Percentiles rank a stretch among this genome's conserved stretches.
Evolutionary conservation across 2,888 invertebrate species (phyloP).

Genomic region (Pterostichus niger): DNA sequence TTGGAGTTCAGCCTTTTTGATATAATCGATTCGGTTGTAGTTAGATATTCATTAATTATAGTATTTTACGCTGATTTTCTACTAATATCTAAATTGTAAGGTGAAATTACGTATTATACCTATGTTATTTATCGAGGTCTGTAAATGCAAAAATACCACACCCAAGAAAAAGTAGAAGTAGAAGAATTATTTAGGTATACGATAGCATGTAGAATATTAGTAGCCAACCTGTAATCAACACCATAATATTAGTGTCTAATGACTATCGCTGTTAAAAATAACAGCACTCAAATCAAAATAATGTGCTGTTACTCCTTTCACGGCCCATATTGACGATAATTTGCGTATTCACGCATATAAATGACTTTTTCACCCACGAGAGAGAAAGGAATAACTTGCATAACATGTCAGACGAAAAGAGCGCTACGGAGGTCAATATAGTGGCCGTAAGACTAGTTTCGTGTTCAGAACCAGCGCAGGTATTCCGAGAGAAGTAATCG

Average conservation of each 20-base stretch:
- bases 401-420: slow-evolving; percentile 56
- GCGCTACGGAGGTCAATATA: slow-evolving; percentile 55
- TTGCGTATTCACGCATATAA: slow-evolving; percentile 45
- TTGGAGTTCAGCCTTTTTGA: too few species aligned
- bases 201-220: background rate
- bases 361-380: slow-evolving; percentile 50
- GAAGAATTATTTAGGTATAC: too few species aligned
- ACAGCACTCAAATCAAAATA: slow-evolving; percentile 9
- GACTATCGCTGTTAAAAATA: background rate
- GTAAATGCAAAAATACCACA: too few species aligned
- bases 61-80: too few species aligned
- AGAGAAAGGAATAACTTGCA: slow-evolving; percentile 56
- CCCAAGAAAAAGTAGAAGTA: too few species aligned
- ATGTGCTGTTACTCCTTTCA: slow-evolving; percentile 3
- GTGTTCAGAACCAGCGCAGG: slow-evolving; percentile 37
- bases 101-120: too few species aligned
- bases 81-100: too few species aligned
- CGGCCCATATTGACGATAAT: slow-evolving; percentile 23
- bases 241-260: background rate
- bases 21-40: too few species aligned
- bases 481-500: slow-evolving; percentile 42
- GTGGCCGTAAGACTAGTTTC: slow-evolving; percentile 53
- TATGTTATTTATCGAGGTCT: too few species aligned
- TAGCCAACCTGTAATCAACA: background rate
- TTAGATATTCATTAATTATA: too few species aligned